Base-by-base conservation (phyloP, 2,888 invertebrate genomes). In the Meiosimyza decipiens region DNA sequence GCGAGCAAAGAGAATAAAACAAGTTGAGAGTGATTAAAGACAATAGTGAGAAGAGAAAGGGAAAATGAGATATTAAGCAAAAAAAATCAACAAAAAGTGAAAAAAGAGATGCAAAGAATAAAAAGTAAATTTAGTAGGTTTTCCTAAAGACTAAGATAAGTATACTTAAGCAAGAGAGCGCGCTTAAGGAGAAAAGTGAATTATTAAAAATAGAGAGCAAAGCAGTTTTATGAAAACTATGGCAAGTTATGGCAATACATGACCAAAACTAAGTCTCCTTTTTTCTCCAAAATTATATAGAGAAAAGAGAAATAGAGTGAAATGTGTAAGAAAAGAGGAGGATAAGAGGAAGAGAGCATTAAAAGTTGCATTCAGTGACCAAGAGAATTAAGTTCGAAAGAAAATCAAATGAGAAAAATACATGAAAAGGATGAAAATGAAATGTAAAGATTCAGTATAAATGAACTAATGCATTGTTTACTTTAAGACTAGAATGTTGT, bases 171-270 rank as follows among this genome's bases (percentile, higher is more conserved):
- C 18, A 51, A 69, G 16, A 55, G 74, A 60, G 71, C 72, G 72
- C 70, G 50, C 68, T 54, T 49, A 12, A 33, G 50, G 1, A 55
- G 15, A 16, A 71, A 65, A 64, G 33, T 78, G 72, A 80, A 75
- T 74, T 68, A 82, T 81, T 80, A 15, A 33, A 76, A 77, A 76
- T 77, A 74, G 55, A 70, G 55, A 57, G 54, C 9, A 65, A 16
- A 60, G 22, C 18, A 47, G 40, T 67, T 68, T 73, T 54, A 50
- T 33, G 80, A 73, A 75, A 74, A 79, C 84, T 86, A 85, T 85
- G 85, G 85, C 85, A 85, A 86, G 85, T 84, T 83, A 85, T 86
- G 85, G 86, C 85, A 80, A 78, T 78, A 73, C 74, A 79, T 80
- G 78, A 81, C 81, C 85, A 68, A 83, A 84, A 85, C 84, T 83